These are phyloP conservation scores for Ophion costatus DNA, from an alignment of 2,888 invertebrate genomes.

Conservation along the genomic window DNA sequence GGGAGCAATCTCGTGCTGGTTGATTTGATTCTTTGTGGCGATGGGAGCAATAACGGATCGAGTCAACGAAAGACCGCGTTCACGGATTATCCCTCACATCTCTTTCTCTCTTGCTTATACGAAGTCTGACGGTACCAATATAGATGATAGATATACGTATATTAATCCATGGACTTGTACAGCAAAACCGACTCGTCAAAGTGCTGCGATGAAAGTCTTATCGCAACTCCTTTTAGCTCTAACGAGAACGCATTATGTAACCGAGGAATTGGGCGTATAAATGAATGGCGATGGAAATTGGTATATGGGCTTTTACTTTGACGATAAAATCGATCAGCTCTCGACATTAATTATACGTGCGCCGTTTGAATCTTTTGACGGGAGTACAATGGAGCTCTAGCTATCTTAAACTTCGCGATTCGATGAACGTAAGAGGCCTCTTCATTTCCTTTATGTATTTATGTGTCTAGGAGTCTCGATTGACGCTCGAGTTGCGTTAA, in stretches of 20 bases:
- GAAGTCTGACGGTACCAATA: conserved; percentile 59
- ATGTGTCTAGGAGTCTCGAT: too few species aligned
- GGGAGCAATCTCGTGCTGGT: conserved; percentile 75
- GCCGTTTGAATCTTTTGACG: too few species aligned
- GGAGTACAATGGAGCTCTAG: too few species aligned
- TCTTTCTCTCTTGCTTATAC: conserved; percentile 65
- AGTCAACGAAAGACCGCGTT: conserved; percentile 77
- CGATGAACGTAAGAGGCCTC: background rate
- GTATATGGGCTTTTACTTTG: conserved; percentile 1
- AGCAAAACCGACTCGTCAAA: conserved; percentile 48
- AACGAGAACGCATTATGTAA: conserved; percentile 53
- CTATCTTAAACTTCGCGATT: too few species aligned
- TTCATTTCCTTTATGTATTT: background rate
- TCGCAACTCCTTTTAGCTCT: conserved; percentile 56
- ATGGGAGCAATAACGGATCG: conserved; percentile 79
- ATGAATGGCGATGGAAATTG: conserved; percentile 7
- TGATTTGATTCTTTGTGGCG: conserved; percentile 80
- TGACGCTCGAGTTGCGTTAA: too few species aligned
- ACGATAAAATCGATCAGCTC: background rate
- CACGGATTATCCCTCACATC: conserved; percentile 75
- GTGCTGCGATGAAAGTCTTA: conserved; percentile 63
- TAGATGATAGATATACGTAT: conserved; percentile 37
- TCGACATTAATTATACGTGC: background rate
- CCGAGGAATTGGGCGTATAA: conserved; percentile 28
- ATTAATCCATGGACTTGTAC: background rate